A percentile compares a stretch with the other conserved stretches of the same genome.
These are phyloP conservation scores for Pelusios castaneus DNA, from an alignment of 2,113 vertebrate species.

Conservation along the genomic window DNA sequence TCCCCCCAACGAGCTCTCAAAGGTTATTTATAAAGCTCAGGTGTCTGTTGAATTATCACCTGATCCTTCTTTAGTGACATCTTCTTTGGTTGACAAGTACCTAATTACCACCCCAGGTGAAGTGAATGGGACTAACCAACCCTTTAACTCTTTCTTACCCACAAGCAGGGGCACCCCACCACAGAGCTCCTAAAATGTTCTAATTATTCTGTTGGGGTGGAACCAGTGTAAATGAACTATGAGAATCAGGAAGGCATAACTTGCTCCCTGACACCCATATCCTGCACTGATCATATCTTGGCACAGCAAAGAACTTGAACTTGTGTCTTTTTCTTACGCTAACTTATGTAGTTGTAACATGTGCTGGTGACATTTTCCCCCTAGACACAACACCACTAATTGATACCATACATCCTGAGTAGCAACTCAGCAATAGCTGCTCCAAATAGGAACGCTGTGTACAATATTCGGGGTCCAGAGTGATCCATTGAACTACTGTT, in stretches of 20 bases:
- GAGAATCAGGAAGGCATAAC: neutral
- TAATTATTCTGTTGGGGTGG: neutral
- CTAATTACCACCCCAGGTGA: neutral
- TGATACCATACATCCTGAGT: neutral
- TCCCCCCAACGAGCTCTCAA: neutral
- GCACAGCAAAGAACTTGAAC: neutral
- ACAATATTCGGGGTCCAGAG: neutral
- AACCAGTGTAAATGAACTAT: neutral
- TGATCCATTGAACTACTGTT: slow-evolving; percentile 1
- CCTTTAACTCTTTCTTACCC: neutral
- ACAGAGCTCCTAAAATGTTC: neutral
- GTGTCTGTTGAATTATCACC: neutral
- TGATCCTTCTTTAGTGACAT: neutral
- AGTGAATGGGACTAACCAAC: neutral
- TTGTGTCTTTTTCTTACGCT: neutral
- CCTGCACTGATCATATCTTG: neutral
- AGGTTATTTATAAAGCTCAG: neutral
- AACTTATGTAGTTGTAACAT: neutral
- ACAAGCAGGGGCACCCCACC: neutral
- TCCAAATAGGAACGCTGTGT: neutral
- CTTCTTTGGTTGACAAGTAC: neutral
- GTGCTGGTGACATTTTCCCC: neutral
- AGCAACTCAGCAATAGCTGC: neutral
- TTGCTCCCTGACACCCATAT: neutral
- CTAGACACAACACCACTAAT: rapidly evolving